Conservation (phyloP, 1,140 invertebrate species). For the Ostrea denselamellosa region DNA sequence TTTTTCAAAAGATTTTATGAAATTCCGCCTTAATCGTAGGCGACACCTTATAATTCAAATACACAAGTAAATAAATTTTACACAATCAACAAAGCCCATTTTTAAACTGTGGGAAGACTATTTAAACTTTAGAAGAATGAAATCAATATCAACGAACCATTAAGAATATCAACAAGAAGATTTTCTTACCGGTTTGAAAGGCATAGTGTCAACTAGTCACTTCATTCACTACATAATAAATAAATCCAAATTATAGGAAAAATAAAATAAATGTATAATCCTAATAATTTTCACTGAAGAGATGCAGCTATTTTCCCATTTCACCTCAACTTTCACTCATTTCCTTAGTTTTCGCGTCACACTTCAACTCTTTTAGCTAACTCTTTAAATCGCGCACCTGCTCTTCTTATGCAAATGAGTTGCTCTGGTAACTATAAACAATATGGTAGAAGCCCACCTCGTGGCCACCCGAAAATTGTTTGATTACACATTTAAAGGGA, state of each 20-base stretch:
- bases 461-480: constrained; percentile 31
- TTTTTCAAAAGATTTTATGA: not conserved
- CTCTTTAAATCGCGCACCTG: constrained; percentile 48
- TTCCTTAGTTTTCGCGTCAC: constrained; percentile 41
- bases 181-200: constrained; percentile 56
- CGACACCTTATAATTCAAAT: constrained; percentile 33
- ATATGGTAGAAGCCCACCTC: constrained; percentile 48
- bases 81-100: constrained; percentile 19
- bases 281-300: constrained; percentile 15
- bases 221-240: constrained; percentile 45
- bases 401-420: constrained; percentile 60
- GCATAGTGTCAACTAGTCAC: constrained; percentile 50
- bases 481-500: constrained; percentile 26
- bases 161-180: constrained; percentile 43
- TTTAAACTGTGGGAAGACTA: not conserved
- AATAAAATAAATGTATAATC: not conserved
- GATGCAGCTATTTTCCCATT: not conserved
- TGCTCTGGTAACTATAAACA: constrained; percentile 57
- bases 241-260: constrained; percentile 37
- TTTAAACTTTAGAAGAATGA: constrained; percentile 46
- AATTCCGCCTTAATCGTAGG: not conserved
- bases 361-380: constrained; percentile 42
- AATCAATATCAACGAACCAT: constrained; percentile 35
- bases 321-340: constrained; percentile 43
- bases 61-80: not conserved